phyloP scores from a whole-genome alignment of 2,113 vertebrate species.

The Strix uralensis region DNA sequence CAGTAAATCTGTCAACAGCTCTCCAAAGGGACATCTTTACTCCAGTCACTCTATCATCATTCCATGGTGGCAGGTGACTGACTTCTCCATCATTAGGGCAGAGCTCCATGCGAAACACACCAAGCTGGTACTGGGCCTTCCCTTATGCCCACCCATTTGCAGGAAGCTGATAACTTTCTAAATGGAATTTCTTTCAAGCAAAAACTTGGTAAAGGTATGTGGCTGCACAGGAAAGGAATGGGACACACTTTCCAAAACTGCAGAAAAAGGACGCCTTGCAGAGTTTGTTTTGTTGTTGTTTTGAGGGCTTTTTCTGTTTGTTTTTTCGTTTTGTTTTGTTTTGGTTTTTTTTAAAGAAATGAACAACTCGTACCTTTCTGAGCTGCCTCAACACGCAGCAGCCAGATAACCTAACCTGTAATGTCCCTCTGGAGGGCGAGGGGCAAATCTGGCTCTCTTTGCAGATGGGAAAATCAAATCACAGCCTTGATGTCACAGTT shows the following conservation, averaged over 20 bases:
- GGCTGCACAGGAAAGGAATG: neutral
- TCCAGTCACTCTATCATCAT: neutral
- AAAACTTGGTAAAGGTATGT: neutral
- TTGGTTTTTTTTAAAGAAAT: neutral
- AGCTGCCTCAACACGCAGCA: neutral
- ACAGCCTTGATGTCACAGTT: neutral
- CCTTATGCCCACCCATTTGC: neutral
- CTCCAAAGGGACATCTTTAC: slow-evolving; percentile 26
- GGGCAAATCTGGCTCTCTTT: neutral
- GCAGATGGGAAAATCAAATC: slow-evolving; percentile 1
- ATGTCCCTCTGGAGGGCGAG: neutral
- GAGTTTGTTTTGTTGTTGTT: neutral
- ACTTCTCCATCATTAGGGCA: slow-evolving; percentile 2
- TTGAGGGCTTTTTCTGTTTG: neutral
- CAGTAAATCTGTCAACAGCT: slow-evolving; percentile 38
- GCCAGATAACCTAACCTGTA: neutral
- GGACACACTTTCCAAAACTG: neutral
- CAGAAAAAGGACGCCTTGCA: neutral
- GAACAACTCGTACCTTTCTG: neutral
- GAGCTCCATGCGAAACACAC: neutral
- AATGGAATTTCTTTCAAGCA: neutral
- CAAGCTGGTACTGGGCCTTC: neutral
- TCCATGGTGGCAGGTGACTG: slow-evolving; percentile 18
- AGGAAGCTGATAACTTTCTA: neutral
- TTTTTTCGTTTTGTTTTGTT: neutral